Percentiles rank a stretch among this genome's conserved stretches.
These are phyloP conservation scores for Sebastes paucispinis DNA, from an alignment of 2,797 vertebrate species.

Conservation along the genomic window DNA sequence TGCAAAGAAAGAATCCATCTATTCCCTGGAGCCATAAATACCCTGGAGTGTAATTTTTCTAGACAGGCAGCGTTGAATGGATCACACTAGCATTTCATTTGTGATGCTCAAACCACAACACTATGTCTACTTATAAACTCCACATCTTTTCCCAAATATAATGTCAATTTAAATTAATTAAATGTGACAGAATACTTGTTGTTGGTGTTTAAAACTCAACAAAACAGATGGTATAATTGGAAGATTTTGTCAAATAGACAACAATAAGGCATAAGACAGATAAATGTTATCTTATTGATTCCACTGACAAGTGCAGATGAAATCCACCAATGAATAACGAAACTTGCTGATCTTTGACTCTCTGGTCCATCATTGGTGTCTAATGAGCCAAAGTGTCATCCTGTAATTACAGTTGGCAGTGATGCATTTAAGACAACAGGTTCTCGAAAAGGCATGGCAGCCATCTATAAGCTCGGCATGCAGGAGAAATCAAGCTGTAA, in stretches of 20 bases:
- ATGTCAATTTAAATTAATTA: neutral
- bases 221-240: too few relatives aligned
- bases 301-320: too few relatives aligned
- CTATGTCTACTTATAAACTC: neutral
- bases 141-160: too few relatives aligned
- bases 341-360: too few relatives aligned
- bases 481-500: neutral
- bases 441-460: neutral
- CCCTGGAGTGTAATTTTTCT: neutral
- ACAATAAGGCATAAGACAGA: neutral
- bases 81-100: neutral
- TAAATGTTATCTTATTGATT: neutral
- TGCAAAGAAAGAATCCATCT: neutral
- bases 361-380: too few relatives aligned
- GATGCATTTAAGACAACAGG: neutral
- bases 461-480: neutral
- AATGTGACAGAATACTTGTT: neutral
- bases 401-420: neutral
- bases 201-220: too few relatives aligned
- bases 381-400: too few relatives aligned
- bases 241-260: too few relatives aligned
- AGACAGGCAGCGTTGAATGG: neutral
- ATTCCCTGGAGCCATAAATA: neutral
- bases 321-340: too few relatives aligned
- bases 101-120: neutral